Evolutionary conservation across 1,140 invertebrate species (phyloP).

Genomic region (Drosophila punjabiensis): DNA sequence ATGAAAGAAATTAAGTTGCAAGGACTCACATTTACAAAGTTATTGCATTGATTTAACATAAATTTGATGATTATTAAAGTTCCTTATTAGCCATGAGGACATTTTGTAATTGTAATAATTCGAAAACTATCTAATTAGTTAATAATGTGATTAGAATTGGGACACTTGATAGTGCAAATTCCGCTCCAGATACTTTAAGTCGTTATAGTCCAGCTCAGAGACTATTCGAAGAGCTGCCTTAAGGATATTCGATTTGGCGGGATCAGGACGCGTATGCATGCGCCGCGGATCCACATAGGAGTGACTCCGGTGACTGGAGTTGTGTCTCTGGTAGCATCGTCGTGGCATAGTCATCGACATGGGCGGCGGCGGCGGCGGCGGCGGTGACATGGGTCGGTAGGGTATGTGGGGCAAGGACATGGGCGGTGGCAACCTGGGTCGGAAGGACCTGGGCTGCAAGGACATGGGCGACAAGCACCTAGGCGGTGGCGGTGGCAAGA

Average conservation of each 20-base stretch:
- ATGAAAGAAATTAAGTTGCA: not conserved
- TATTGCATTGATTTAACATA: not conserved
- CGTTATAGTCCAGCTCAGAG: not conserved
- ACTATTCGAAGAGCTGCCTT: not conserved
- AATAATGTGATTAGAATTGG: rapidly evolving
- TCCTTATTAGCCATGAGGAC: too few relatives aligned
- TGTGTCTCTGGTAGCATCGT: not conserved
- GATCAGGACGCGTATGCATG: not conserved
- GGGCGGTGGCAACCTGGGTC: not conserved
- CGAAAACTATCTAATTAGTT: too few relatives aligned
- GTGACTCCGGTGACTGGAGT: not conserved
- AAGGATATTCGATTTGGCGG: not conserved
- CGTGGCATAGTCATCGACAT: not conserved
- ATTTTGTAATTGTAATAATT: too few relatives aligned
- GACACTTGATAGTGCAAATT: not conserved
- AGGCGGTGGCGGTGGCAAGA: too few relatives aligned
- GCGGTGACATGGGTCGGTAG: not conserved
- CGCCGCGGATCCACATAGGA: not conserved
- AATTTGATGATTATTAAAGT: not conserved
- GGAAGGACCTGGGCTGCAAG: too few relatives aligned
- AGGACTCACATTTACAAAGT: not conserved
- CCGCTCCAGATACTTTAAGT: not conserved
- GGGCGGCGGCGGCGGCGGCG: not conserved
- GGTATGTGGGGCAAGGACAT: not conserved
- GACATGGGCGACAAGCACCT: not conserved